phyloP scores from a whole-genome alignment of 2,797 vertebrate species.

The Phrynocephalus vlangalii region DNA sequence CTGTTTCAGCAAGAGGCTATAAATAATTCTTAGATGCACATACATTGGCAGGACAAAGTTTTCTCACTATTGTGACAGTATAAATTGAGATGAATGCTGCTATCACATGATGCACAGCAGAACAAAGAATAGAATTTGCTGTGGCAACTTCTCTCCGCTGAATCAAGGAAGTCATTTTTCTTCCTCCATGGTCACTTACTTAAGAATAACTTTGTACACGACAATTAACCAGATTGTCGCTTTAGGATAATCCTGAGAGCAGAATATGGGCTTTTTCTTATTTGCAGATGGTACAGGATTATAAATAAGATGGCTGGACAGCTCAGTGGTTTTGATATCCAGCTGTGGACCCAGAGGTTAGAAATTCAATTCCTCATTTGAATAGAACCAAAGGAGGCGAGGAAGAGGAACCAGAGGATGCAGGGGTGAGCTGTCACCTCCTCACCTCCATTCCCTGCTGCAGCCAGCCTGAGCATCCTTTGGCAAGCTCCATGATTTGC shows the following conservation, averaged over 20 bases:
- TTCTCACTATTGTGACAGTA: slow-evolving; percentile 25
- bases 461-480: too few relatives aligned
- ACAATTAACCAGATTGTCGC: not conserved
- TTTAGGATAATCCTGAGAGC: not conserved
- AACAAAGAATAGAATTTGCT: slow-evolving; percentile 37
- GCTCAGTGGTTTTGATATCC: too few relatives aligned
- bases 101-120: slow-evolving; percentile 2
- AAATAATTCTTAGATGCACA: slow-evolving; percentile 22
- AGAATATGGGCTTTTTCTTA: not conserved
- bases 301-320: too few relatives aligned
- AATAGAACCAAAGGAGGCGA: too few relatives aligned
- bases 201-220: not conserved
- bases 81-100: slow-evolving; percentile 44
- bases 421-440: too few relatives aligned
- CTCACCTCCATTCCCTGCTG: too few relatives aligned
- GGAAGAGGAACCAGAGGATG: too few relatives aligned
- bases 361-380: not conserved
- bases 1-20: slow-evolving; percentile 2
- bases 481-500: too few relatives aligned
- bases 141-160: not conserved
- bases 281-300: not conserved
- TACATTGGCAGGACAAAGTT: slow-evolving; percentile 2
- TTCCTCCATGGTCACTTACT: not conserved
- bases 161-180: slow-evolving; percentile 19
- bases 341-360: not conserved